phyloP scores from a whole-genome alignment of 2,113 vertebrate genomes.

The Arenaria interpres region DNA sequence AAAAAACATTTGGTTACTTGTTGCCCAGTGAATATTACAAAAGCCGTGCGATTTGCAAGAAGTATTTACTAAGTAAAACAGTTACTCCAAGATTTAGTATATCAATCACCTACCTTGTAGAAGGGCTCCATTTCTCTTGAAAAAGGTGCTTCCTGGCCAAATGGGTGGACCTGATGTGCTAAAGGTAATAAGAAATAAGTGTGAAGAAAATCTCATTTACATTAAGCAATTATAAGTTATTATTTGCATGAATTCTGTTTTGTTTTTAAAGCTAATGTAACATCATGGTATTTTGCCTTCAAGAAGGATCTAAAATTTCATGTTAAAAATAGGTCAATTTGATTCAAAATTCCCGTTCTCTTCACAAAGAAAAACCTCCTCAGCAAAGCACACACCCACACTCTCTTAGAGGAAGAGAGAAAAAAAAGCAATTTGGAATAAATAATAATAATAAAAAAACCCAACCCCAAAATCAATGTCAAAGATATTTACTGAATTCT shows the following conservation, averaged over 20 bases:
- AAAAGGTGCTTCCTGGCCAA: constrained; percentile 96
- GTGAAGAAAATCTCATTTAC: constrained; percentile 18
- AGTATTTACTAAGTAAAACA: not conserved
- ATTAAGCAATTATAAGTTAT: not conserved
- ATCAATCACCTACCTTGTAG: constrained; percentile 88
- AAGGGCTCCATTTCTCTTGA: constrained; percentile 96
- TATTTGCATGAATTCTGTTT: not conserved
- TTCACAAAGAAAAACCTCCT: not conserved
- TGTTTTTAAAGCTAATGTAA: not conserved
- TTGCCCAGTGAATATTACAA: not conserved
- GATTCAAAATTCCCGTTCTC: constrained; percentile 12
- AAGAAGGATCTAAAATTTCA: not conserved
- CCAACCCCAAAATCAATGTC: not conserved
- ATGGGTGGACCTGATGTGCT: constrained; percentile 92
- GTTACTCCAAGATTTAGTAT: not conserved
- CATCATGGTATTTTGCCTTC: not conserved
- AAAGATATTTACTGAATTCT: not conserved
- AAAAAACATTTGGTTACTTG: constrained; percentile 11
- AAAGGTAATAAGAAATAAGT: constrained; percentile 58
- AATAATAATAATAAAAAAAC: not conserved
- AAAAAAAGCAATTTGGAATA: not conserved
- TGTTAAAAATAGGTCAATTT: constrained; percentile 20
- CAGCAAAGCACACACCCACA: not conserved
- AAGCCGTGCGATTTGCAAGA: not conserved
- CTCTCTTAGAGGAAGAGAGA: not conserved